Evolutionary conservation across 1,140 invertebrate genomes (phyloP).

Genomic region (Aphidius gifuensis): DNA sequence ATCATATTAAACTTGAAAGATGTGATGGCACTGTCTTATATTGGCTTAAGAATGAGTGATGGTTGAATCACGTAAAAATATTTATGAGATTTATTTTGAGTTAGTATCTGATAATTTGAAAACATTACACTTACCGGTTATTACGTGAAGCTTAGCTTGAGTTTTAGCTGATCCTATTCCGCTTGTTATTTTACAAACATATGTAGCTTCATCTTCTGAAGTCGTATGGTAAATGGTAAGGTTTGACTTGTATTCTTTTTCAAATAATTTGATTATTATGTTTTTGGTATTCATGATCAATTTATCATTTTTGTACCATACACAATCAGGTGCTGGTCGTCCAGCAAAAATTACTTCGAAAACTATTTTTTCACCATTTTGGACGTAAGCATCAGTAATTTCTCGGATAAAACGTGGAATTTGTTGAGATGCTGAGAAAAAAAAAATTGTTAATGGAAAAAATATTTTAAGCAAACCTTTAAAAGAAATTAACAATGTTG

Average conservation of each 20-base stretch:
- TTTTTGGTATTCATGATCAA: conserved; percentile 70
- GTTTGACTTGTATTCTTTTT: conserved; percentile 69
- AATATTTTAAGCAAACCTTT: too few relatives aligned
- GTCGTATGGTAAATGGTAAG: conserved; percentile 68
- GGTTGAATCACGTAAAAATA: too few relatives aligned
- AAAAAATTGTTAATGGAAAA: conserved; percentile 8
- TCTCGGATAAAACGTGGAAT: conserved; percentile 79
- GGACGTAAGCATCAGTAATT: conserved; percentile 69
- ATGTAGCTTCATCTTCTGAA: conserved; percentile 75
- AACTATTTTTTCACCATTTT: conserved; percentile 69
- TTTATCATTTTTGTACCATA: conserved; percentile 87
- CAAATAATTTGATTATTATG: conserved; percentile 64
- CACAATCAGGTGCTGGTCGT: conserved; percentile 81
- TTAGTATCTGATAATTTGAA: too few relatives aligned
- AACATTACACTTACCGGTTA: conserved; percentile 49
- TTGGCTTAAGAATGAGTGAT: too few relatives aligned
- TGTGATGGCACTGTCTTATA: too few relatives aligned
- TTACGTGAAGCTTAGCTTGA: conserved; percentile 73
- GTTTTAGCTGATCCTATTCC: conserved; percentile 77
- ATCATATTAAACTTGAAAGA: too few relatives aligned
- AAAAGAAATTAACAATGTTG: too few relatives aligned
- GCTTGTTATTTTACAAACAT: conserved; percentile 82
- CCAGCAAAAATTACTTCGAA: conserved; percentile 79
- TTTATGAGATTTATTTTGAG: too few relatives aligned
- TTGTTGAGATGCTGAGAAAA: conserved; percentile 69